These are phyloP conservation scores for Vanessa cardui DNA, from an alignment of 2,888 invertebrate species.

Conservation along the genomic window DNA sequence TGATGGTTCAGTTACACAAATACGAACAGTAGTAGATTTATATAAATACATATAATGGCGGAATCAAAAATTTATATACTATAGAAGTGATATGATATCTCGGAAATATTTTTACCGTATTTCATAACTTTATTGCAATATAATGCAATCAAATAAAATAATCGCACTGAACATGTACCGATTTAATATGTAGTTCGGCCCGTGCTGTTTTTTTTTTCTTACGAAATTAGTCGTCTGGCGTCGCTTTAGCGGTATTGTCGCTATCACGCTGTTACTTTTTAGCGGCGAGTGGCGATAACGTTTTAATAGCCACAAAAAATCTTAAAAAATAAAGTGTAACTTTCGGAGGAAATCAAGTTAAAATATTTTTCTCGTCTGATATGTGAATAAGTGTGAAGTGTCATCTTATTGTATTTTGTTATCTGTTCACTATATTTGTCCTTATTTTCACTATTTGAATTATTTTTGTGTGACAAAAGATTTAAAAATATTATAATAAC, in stretches of 20 bases:
- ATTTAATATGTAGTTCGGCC: neutral
- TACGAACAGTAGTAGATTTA: no score
- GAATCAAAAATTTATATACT: no score
- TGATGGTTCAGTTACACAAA: no score
- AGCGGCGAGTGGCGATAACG: neutral
- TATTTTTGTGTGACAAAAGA: slow-evolving; percentile 7
- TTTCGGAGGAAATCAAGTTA: neutral
- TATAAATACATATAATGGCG: no score
- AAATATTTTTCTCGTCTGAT: slow-evolving; percentile 5
- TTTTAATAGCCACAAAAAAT: neutral
- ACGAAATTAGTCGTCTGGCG: slow-evolving; percentile 12
- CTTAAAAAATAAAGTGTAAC: neutral
- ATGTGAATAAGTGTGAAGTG: slow-evolving; percentile 1
- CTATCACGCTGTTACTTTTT: slow-evolving; percentile 7
- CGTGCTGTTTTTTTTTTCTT: slow-evolving; percentile 1
- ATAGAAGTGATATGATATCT: no score
- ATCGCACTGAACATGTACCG: neutral
- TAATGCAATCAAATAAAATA: neutral
- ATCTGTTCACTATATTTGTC: slow-evolving; percentile 17
- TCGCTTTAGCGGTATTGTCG: slow-evolving; percentile 12
- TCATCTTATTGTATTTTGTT: slow-evolving; percentile 17
- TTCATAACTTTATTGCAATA: no score
- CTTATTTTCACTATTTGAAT: slow-evolving; percentile 13
- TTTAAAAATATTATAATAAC: neutral
- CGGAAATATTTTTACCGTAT: no score